A percentile compares a stretch with the other conserved stretches of the same genome.
phyloP scores from a whole-genome alignment of 2,888 invertebrate genomes.

The Chymomyza procnemis region DNA sequence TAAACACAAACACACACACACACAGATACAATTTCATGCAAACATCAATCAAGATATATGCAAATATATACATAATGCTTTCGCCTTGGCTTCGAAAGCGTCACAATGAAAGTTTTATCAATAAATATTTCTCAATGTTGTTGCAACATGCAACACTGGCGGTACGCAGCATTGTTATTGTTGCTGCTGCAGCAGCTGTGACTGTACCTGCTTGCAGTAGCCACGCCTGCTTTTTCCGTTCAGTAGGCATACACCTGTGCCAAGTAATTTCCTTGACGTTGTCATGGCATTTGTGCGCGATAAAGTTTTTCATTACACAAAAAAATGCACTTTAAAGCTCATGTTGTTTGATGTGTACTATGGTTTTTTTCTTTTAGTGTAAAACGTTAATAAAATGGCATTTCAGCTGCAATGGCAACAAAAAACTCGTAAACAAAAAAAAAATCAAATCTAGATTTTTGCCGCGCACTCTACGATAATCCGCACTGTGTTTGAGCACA shows the following conservation, averaged over 20 bases:
- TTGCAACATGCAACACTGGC: conserved; percentile 34
- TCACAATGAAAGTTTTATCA: conserved; percentile 60
- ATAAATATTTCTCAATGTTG: conserved; percentile 56
- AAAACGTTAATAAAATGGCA: background rate
- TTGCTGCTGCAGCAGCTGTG: background rate
- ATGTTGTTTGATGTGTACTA: background rate
- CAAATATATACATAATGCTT: background rate
- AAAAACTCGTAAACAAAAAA: background rate
- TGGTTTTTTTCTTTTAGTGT: background rate
- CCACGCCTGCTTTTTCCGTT: background rate
- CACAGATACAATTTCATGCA: background rate
- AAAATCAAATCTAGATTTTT: background rate
- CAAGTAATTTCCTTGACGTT: background rate
- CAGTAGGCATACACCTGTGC: background rate
- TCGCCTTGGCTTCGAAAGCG: conserved; percentile 54
- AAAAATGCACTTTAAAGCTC: background rate
- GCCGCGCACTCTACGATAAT: background rate
- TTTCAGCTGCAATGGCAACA: background rate
- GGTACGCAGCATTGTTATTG: background rate
- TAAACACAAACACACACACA: background rate
- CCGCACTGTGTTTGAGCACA: too few relatives aligned
- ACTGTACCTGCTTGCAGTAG: too few relatives aligned
- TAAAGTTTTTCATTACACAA: background rate
- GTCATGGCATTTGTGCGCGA: background rate
- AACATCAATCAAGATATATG: background rate